Percentiles rank a stretch among this genome's conserved stretches.
Evolutionary conservation across 2,113 vertebrate species (phyloP).

Genomic region (Grantiella picta): DNA sequence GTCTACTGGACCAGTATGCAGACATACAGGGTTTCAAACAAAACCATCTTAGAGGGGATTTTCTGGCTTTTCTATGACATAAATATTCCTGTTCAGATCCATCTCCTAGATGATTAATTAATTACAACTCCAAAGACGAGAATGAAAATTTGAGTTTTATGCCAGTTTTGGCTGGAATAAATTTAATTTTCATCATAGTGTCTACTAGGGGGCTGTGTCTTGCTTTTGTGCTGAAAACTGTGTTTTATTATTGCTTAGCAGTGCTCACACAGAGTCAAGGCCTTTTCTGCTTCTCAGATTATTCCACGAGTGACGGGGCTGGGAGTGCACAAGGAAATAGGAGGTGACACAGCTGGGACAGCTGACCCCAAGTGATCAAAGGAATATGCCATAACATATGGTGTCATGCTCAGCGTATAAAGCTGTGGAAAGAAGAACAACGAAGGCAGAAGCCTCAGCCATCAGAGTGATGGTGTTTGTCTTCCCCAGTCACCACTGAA

Average conservation of each 20-base stretch:
- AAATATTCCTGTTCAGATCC: not conserved
- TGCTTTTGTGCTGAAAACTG: not conserved
- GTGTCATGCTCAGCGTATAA: not conserved
- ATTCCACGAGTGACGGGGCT: rapidly evolving
- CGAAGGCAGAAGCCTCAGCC: not conserved
- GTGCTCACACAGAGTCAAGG: not conserved
- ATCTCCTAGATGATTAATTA: not conserved
- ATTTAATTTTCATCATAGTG: not conserved
- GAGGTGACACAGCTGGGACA: not conserved
- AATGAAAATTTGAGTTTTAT: not conserved
- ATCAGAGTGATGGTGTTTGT: not conserved
- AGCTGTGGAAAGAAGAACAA: not conserved
- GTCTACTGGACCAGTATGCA: not conserved
- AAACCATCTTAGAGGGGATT: not conserved
- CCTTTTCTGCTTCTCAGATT: not conserved
- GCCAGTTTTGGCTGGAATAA: not conserved
- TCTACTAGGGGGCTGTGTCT: not conserved
- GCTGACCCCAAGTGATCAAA: not conserved
- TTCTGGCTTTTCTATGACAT: not conserved
- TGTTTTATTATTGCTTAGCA: not conserved
- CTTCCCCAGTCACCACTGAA: too few species aligned
- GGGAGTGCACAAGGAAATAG: not conserved
- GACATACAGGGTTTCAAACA: not conserved
- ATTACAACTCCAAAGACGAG: not conserved
- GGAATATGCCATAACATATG: not conserved